phyloP scores from a whole-genome alignment of 2,888 invertebrate species.

The Ommatoiulus sabulosus region DNA sequence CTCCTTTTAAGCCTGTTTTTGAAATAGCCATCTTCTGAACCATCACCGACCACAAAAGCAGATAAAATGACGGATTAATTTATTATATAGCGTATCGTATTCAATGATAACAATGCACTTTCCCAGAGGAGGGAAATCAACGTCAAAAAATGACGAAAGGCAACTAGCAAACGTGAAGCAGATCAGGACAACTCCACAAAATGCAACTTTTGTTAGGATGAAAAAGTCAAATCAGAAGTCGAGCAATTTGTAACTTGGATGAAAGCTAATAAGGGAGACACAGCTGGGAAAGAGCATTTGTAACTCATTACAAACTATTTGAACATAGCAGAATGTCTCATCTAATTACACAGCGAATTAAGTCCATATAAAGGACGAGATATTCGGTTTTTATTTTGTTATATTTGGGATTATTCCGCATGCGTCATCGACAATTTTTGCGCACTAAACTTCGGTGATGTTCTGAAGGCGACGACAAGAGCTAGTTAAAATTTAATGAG shows the following conservation, averaged over 20 bases:
- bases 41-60: neutral
- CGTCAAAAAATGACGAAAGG: neutral
- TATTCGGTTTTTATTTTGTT: neutral
- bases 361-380: neutral
- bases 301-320: conserved; percentile 23
- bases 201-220: neutral
- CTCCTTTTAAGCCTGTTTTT: neutral
- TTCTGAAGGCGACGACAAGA: neutral
- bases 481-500: neutral
- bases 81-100: neutral
- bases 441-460: neutral
- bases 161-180: neutral
- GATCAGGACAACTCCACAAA: neutral
- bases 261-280: conserved; percentile 20
- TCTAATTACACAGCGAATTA: conserved; percentile 6
- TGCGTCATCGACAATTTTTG: neutral
- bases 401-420: neutral
- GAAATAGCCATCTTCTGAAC: neutral
- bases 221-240: neutral
- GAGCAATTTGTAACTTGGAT: neutral
- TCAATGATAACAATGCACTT: neutral
- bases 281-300: conserved; percentile 1
- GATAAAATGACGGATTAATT: neutral
- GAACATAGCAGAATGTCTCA: neutral
- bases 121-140: neutral